Conservation (phyloP, 2,113 vertebrate genomes). For the Tonatia bakeri region DNA sequence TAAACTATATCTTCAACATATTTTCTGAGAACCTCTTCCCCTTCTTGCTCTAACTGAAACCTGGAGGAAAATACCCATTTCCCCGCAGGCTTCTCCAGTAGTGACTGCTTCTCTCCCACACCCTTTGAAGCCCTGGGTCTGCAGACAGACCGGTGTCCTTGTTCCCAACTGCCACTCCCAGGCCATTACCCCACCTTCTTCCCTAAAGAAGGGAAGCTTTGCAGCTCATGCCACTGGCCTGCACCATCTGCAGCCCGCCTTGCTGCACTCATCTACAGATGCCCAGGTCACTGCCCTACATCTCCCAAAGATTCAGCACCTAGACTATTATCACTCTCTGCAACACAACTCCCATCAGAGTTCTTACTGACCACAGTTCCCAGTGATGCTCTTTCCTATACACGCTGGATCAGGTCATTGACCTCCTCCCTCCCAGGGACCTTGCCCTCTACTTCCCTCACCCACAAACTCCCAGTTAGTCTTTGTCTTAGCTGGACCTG, state of each 20-base stretch:
- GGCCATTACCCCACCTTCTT: neutral
- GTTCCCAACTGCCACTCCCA: neutral
- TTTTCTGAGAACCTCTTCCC: neutral
- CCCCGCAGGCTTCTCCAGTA: neutral
- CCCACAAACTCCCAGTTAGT: neutral
- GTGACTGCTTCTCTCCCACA: neutral
- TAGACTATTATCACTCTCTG: neutral
- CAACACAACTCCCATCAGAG: neutral
- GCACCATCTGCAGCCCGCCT: neutral
- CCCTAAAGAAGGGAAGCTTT: neutral
- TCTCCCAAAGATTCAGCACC: neutral
- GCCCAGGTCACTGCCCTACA: neutral
- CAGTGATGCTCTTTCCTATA: neutral
- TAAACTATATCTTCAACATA: neutral
- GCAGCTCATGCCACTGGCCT: neutral
- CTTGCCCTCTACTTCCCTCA: neutral
- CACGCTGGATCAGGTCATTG: neutral
- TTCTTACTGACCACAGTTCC: neutral
- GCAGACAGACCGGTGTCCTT: neutral
- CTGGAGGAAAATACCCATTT: neutral
- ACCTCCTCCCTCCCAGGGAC: neutral
- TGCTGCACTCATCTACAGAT: neutral
- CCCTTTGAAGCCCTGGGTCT: neutral
- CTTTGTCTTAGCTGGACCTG: neutral
- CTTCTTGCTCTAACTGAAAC: neutral